Percentiles rank a stretch among this genome's conserved stretches.
Conservation (phyloP, 2,113 vertebrate species). For the Hydropotes inermis region DNA sequence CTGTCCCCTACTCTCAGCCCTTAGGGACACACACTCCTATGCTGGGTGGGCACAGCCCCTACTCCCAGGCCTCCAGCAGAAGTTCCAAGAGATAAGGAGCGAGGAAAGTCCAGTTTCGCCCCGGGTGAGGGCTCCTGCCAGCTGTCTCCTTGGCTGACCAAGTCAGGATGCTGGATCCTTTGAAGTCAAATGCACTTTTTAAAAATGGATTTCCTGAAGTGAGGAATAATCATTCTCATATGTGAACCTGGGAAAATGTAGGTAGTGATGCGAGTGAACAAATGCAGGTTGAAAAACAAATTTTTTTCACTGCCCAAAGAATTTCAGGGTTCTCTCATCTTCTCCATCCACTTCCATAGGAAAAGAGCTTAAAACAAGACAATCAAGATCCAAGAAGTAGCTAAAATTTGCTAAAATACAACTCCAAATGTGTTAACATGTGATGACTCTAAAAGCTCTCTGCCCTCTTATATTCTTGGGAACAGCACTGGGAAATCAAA, state of each 20-base stretch:
- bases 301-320: slow-evolving; percentile 25
- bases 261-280: slow-evolving; percentile 22
- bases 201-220: slow-evolving; percentile 53
- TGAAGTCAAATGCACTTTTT: slow-evolving; percentile 34
- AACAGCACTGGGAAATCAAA: not conserved
- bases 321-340: slow-evolving; percentile 10
- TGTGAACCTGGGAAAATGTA: slow-evolving; percentile 35
- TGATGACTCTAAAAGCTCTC: not conserved
- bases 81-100: not conserved
- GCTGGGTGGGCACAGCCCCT: too few species aligned
- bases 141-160: not conserved
- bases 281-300: slow-evolving; percentile 33
- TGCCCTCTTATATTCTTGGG: not conserved
- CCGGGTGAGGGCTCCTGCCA: not conserved
- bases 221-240: slow-evolving; percentile 63
- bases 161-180: slow-evolving; percentile 7
- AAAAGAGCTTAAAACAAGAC: not conserved
- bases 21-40: not conserved
- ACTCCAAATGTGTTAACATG: not conserved
- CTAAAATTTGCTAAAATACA: not conserved
- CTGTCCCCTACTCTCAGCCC: not conserved
- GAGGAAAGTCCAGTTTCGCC: not conserved
- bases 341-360: slow-evolving; percentile 22
- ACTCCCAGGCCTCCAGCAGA: not conserved
- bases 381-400: slow-evolving; percentile 13